These are phyloP conservation scores for Lamprotornis superbus DNA, from an alignment of 2,113 vertebrate species.

Conservation along the genomic window DNA sequence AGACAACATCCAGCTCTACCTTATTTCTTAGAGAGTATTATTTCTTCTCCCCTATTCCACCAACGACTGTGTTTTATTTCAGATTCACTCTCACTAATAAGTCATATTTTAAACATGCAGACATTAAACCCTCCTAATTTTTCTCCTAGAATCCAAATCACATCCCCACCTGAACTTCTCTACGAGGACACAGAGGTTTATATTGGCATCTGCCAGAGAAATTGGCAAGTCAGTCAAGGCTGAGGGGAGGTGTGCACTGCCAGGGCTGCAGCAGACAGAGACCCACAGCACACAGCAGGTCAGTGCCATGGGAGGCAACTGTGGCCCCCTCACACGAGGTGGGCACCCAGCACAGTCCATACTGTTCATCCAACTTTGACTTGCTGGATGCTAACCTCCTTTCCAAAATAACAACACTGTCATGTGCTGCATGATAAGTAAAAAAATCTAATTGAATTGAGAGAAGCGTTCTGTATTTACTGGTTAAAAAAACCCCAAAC, in stretches of 20 bases:
- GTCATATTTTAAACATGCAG: neutral
- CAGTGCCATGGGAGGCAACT: accelerated
- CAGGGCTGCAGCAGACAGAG: neutral
- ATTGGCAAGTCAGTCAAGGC: neutral
- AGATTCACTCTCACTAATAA: neutral
- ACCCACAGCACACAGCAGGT: neutral
- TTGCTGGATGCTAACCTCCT: neutral
- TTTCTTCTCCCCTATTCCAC: neutral
- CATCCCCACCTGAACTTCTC: neutral
- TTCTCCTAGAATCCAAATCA: neutral
- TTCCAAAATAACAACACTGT: neutral
- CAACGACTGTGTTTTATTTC: neutral
- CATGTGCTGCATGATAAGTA: neutral
- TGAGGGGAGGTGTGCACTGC: neutral
- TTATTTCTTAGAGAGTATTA: neutral
- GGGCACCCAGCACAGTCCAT: neutral
- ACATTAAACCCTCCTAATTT: neutral
- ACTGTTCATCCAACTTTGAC: neutral
- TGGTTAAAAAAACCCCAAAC: accelerated
- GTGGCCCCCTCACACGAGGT: accelerated
- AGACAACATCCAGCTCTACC: neutral
- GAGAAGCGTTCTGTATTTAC: neutral
- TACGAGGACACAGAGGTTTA: neutral
- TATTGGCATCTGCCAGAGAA: neutral
- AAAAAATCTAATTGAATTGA: neutral